A percentile compares a stretch with the other conserved stretches of the same genome.
Evolutionary conservation across 2,888 invertebrate species (phyloP).

Genomic region (Entomobrya proxima): DNA sequence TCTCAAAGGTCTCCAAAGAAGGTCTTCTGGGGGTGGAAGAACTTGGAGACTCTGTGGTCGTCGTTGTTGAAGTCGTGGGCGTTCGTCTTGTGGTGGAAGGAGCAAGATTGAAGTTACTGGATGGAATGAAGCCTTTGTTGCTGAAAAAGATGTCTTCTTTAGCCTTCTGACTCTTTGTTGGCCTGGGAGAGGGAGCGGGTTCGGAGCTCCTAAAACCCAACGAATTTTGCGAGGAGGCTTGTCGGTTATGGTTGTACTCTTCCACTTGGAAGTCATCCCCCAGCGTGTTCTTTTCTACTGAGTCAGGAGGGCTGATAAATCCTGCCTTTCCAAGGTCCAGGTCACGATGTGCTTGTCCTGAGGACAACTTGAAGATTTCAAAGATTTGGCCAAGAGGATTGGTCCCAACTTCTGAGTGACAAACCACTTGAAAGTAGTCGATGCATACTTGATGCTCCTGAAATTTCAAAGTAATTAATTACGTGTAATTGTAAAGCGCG

Average conservation of each 20-base stretch:
- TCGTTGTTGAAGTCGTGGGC: conserved; percentile 54
- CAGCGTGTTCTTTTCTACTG: conserved; percentile 72
- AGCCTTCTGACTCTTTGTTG: conserved; percentile 43
- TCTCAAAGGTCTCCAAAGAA: conserved; percentile 67
- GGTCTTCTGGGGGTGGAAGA: conserved; percentile 60
- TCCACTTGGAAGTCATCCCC: conserved; percentile 75
- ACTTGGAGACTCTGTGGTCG: conserved; percentile 54
- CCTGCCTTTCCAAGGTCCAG: conserved; percentile 70
- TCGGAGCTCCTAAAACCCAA: conserved; percentile 53
- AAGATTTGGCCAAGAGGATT: conserved; percentile 74
- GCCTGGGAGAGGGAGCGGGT: conserved; percentile 22
- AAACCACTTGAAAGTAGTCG: conserved; percentile 75
- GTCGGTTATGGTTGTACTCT: conserved; percentile 74
- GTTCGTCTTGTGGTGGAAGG: conserved; percentile 33
- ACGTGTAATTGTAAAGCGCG: neutral
- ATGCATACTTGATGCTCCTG: conserved; percentile 75
- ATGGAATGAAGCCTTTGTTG: conserved; percentile 38
- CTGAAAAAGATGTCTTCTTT: conserved; percentile 66
- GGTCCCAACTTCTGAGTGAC: conserved; percentile 70
- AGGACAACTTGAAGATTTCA: conserved; percentile 73
- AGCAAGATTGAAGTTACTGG: neutral
- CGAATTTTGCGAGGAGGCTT: conserved; percentile 71
- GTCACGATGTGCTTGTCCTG: conserved; percentile 55
- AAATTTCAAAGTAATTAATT: neutral
- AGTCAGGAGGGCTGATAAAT: conserved; percentile 68